Base-by-base conservation (phyloP, 2,113 vertebrate genomes). In the Empidonax traillii region DNA sequence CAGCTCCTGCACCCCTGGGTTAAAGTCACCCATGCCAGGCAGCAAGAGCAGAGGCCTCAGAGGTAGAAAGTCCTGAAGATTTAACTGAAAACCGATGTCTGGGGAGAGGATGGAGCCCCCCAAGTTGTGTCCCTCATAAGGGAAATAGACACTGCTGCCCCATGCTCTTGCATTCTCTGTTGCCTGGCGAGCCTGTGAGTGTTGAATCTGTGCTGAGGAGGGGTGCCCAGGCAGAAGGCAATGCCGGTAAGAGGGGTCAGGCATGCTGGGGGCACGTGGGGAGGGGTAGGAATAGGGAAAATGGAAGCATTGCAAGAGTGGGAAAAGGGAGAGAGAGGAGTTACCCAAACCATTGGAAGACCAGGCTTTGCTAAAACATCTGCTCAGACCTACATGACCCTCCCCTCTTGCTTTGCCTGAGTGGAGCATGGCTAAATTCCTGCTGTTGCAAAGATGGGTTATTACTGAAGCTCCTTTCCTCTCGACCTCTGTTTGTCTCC, bases 61-160 rank as follows among this genome's bases (percentile, higher is more conserved):
- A 71, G 37, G 46, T 37, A 14, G 0, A 2, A 52, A 52, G 16
- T 17, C 31, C 72, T 51, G 68, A 86, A 71, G 28, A 81, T 75
- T 13, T 8, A 22, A 10, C 35, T 47, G 47, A 63, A 75, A 93
- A 55, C 10, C n/a, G 14, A 15, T 0, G 0, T 20, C 10, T 78
- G 56, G 41, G 56, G n/a, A 55, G 35, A 56, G 49, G 53, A 58
- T 2, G 2, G 35, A 65, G 17, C 28, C 10, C 5, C 9, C 12
- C 2, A 3, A 2, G 20, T 7, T 2, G 0, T n/a, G 69, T 31
- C 14, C 10, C 23, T 23, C 1, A 0, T 25, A 12, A 20, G 30
- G 37, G 31, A 87, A 78, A 31, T 31, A 0, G 1, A 2, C 16
- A 2, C 19, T 10, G 23, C 19, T 2, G 8, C 7, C 4, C 35